phyloP scores from a whole-genome alignment of 2,888 invertebrate species.

The Epinotia demarniana region DNA sequence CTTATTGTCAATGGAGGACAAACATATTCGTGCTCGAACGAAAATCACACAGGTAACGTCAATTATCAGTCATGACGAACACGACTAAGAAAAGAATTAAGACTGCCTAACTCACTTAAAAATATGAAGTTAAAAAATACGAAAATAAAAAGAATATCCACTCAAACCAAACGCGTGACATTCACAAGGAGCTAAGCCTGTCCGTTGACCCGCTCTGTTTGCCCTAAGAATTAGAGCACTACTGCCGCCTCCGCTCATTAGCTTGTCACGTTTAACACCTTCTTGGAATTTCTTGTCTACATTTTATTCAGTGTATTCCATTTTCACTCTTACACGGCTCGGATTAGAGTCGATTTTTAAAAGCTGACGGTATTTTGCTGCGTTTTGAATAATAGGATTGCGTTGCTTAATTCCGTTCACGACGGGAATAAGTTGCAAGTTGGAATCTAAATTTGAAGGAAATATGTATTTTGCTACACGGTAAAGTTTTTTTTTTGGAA shows the following conservation, averaged over 20 bases:
- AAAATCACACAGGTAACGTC: not conserved
- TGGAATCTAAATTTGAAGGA: not conserved
- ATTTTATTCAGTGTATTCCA: not conserved
- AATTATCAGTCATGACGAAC: not conserved
- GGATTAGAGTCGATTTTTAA: not conserved
- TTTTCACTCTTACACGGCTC: not conserved
- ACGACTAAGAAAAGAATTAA: no score
- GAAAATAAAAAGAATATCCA: slow-evolving; percentile 40
- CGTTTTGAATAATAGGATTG: slow-evolving; percentile 13
- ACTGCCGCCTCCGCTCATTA: slow-evolving; percentile 64
- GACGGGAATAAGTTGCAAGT: slow-evolving; percentile 8
- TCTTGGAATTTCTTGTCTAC: slow-evolving; percentile 55
- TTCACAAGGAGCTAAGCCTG: slow-evolving; percentile 54
- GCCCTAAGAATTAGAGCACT: slow-evolving; percentile 67
- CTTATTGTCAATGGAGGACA: no score
- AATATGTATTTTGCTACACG: not conserved
- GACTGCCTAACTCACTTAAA: not conserved
- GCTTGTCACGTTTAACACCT: slow-evolving; percentile 69
- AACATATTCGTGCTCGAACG: not conserved
- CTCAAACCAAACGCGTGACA: slow-evolving; percentile 29
- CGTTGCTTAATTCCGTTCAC: slow-evolving; percentile 7
- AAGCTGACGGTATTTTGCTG: not conserved
- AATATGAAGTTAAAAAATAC: not conserved
- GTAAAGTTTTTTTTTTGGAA: not conserved
- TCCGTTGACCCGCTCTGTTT: slow-evolving; percentile 76